A percentile compares a stretch with the other conserved stretches of the same genome.
phyloP scores from a whole-genome alignment of 2,113 vertebrate species.

The Oriolus oriolus region DNA sequence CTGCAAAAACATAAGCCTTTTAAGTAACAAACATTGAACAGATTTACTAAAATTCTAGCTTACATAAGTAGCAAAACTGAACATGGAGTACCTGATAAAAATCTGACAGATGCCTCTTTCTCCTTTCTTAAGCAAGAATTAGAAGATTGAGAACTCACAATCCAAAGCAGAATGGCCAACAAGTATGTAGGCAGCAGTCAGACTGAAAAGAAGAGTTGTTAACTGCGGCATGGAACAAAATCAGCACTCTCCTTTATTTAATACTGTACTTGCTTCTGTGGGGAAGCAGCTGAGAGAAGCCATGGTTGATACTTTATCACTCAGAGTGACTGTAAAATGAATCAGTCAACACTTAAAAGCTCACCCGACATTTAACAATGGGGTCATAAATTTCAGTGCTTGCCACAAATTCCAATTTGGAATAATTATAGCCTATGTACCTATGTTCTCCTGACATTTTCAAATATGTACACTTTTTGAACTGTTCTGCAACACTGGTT shows the following conservation, averaged over 20 bases:
- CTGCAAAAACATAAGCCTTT: not conserved
- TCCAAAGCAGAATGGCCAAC: not conserved
- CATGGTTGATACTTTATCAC: not conserved
- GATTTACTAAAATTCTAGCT: not conserved
- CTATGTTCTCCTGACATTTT: not conserved
- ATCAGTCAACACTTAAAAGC: not conserved
- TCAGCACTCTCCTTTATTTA: not conserved
- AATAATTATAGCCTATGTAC: not conserved
- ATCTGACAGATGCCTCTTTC: not conserved
- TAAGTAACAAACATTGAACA: not conserved
- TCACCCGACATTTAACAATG: not conserved
- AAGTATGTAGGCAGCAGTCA: not conserved
- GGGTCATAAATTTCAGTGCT: not conserved
- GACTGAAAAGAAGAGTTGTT: not conserved
- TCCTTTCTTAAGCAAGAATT: not conserved
- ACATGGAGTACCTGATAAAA: not conserved
- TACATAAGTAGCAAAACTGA: not conserved
- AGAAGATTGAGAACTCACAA: not conserved
- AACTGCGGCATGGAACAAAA: not conserved
- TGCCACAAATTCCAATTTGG: not conserved
- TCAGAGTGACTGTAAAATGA: not conserved
- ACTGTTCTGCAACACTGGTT: not conserved
- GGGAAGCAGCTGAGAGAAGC: not conserved
- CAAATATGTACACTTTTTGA: not conserved
- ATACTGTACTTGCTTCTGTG: not conserved